Percentiles rank a stretch among this genome's conserved stretches.
These are phyloP conservation scores for Zaprionus bogoriensis DNA, from an alignment of 2,888 invertebrate species.

Conservation along the genomic window DNA sequence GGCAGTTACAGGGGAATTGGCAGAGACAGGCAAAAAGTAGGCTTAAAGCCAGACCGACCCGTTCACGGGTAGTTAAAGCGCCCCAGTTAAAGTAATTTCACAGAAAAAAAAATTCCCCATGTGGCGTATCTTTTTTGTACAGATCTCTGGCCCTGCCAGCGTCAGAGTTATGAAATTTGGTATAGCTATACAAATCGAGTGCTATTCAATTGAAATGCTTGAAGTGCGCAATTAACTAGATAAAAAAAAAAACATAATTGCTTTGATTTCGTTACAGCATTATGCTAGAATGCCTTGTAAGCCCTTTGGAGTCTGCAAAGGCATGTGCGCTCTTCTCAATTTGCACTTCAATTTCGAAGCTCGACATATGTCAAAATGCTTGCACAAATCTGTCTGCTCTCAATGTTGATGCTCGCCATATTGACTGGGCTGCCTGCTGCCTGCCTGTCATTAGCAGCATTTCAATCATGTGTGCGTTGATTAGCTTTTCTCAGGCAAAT, in stretches of 20 bases:
- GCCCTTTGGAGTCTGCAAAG: too few relatives aligned
- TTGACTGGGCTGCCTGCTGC: neutral
- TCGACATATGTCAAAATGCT: neutral
- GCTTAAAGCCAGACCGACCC: constrained; percentile 6
- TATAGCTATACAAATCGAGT: neutral
- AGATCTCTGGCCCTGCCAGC: neutral
- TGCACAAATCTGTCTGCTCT: neutral
- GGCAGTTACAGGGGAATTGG: neutral
- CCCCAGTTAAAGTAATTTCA: too few relatives aligned
- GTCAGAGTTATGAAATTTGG: neutral
- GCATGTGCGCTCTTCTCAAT: neutral
- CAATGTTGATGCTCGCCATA: neutral
- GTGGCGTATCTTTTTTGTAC: neutral
- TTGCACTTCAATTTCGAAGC: neutral
- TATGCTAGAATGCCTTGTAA: too few relatives aligned
- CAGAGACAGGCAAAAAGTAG: neutral
- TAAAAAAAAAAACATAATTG: too few relatives aligned
- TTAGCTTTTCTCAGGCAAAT: constrained; percentile 29
- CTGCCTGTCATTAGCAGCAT: constrained; percentile 37
- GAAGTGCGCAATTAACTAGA: neutral
- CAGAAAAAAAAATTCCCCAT: neutral
- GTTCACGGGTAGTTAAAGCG: neutral
- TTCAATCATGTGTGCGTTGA: constrained; percentile 33
- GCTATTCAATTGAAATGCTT: neutral
- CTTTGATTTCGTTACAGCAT: too few relatives aligned